Percentiles rank a stretch among this genome's conserved stretches.
Evolutionary conservation across 2,797 vertebrate genomes (phyloP).

Genomic region (Protosalanx chinensis): DNA sequence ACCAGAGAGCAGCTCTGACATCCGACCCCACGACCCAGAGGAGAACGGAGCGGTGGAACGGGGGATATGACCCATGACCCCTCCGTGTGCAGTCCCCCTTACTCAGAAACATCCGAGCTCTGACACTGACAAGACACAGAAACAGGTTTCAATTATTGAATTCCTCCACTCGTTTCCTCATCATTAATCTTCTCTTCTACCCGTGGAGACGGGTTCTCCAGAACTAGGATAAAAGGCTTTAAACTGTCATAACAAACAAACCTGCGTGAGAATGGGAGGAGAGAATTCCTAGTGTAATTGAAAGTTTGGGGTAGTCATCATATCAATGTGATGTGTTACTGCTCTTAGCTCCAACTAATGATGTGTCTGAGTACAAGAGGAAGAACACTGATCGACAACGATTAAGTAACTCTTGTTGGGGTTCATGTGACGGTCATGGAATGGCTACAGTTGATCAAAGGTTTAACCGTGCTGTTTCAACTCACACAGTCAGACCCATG

Average conservation of each 20-base stretch:
- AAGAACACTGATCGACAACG: background rate
- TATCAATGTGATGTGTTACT: background rate
- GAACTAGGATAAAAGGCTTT: constrained; percentile 8
- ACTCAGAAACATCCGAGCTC: constrained; percentile 5
- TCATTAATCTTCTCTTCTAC: constrained; percentile 16
- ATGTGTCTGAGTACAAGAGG: background rate
- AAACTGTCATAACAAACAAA: background rate
- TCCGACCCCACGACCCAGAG: constrained; percentile 39
- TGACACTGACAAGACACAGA: constrained; percentile 24
- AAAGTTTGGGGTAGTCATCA: background rate
- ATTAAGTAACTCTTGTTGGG: background rate
- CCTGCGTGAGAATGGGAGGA: background rate
- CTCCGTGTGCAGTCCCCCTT: constrained; percentile 40
- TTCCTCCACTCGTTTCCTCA: constrained; percentile 19
- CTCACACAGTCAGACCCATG: background rate
- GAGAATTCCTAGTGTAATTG: background rate
- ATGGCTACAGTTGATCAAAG: background rate
- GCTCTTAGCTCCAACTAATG: background rate
- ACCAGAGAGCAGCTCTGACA: constrained; percentile 30
- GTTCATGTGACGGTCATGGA: background rate
- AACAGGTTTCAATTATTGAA: constrained; percentile 8
- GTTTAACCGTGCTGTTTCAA: background rate
- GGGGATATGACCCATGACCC: constrained; percentile 32
- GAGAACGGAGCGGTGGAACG: constrained; percentile 47
- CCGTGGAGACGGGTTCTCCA: background rate